Base-by-base conservation (phyloP, 2,888 invertebrate genomes). In the Linnaemya tessellans region DNA sequence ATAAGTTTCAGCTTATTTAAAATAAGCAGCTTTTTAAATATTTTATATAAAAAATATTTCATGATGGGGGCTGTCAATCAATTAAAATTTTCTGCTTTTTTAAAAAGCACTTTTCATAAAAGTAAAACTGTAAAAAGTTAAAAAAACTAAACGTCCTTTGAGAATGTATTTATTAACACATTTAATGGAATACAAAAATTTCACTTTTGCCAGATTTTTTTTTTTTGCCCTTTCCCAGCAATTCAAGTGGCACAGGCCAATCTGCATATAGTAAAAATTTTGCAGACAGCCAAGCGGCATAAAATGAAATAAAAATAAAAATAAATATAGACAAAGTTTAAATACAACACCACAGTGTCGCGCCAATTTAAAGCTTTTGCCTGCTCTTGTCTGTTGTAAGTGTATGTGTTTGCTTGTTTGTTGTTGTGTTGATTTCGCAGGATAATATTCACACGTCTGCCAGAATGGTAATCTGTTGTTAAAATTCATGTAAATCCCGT, bases 401-500 rank as follows among this genome's bases (percentile, higher is more conserved):
- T 8, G 22, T 22, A 20, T 25, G 0, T 64, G 51, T n/a, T 38
- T 62, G 68, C 60, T 18, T 80, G 78, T 80, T 58, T 80, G 75
- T 67, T 67, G 74, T 51, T 64, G 30, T 71, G 56, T 60, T 60
- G 20, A 54, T 49, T 22, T 70, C 13, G 71, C 79, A 54, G 64
- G 80, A 78, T 78, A n/a, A n/a, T n/a, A 84, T 73, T 84, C 77
- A 60, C 80, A 80, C 80, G 64, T 77, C 54, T 75, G 25, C 70
- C 80, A 73, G 70, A 84, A 60, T 60, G 49, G 58, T 84, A 80
- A 84, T 75, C 84, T 80, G 71, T 62, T 77, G 80, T 80, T 77
- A 80, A 84, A 84, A 84, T 84, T 75, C 77, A 84, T 84, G 84
- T 77, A 84, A 84, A 80, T 84, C 84, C 84, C 60, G 58, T 80